phyloP scores from a whole-genome alignment of 1,140 invertebrate species.

The Macrobrachium rosenbergii region DNA sequence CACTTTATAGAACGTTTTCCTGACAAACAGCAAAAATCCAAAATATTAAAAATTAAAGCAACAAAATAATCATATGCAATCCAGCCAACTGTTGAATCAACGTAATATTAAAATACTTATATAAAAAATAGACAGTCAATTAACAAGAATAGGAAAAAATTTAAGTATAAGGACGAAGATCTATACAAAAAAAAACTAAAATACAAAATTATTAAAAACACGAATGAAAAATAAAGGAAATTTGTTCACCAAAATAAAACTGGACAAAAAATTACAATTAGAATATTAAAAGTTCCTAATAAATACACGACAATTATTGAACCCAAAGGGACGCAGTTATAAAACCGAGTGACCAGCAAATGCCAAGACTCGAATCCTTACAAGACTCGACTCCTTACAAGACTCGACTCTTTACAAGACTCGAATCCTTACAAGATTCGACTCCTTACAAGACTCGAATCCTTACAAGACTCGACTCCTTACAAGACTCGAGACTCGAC shows the following conservation, averaged over 20 bases:
- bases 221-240: neutral
- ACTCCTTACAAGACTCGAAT: neutral
- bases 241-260: no score
- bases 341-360: conserved; percentile 3
- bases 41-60: no score
- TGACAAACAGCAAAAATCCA: no score
- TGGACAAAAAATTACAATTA: neutral
- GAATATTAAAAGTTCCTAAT: neutral
- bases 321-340: neutral
- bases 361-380: neutral
- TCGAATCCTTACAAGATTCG: neutral
- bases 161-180: neutral
- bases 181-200: neutral
- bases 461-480: conserved; percentile 14
- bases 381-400: neutral
- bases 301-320: neutral
- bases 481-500: no score
- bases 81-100: no score
- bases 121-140: neutral
- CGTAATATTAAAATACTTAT: neutral
- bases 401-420: neutral
- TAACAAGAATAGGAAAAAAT: neutral
- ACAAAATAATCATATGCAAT: no score
- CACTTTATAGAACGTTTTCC: no score
- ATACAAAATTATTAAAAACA: neutral